A percentile compares a stretch with the other conserved stretches of the same genome.
These are phyloP conservation scores for Sisor rabdophorus DNA, from an alignment of 2,113 vertebrate genomes.

Conservation along the genomic window DNA sequence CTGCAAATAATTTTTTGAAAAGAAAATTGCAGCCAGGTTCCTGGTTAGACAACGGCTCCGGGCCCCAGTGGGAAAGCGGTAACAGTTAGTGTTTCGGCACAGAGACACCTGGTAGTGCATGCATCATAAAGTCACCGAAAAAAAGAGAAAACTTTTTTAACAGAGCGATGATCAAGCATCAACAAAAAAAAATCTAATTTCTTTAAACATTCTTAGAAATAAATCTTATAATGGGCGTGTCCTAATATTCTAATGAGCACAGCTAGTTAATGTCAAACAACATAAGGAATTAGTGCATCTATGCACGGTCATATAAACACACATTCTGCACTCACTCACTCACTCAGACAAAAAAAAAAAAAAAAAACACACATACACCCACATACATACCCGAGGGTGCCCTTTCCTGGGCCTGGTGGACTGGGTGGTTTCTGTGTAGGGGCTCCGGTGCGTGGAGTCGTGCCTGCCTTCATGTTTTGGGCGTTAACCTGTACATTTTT, in stretches of 20 bases:
- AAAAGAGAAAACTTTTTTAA: background rate
- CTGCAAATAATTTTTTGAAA: too few species aligned
- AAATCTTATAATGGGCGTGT: background rate
- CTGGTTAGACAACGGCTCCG: too few species aligned
- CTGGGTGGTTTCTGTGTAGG: constrained; percentile 98
- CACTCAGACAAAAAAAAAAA: too few species aligned
- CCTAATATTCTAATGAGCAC: background rate
- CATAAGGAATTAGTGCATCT: background rate
- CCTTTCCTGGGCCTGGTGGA: constrained; percentile 91
- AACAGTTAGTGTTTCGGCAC: background rate
- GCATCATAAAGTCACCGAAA: background rate
- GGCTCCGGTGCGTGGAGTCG: constrained; percentile 90
- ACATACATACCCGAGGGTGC: constrained; percentile 88
- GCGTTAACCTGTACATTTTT: constrained; percentile 81
- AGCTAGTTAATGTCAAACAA: too few species aligned
- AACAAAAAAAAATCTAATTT: background rate
- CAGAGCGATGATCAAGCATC: background rate
- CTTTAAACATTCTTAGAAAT: background rate
- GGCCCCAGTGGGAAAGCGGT: too few species aligned
- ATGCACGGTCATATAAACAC: too few species aligned
- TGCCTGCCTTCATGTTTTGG: constrained; percentile 98
- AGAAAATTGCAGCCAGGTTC: too few species aligned
- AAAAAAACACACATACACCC: too few species aligned
- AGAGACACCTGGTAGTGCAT: background rate
- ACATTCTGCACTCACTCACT: too few species aligned